Evolutionary conservation across 2,797 vertebrate genomes (phyloP), one percentile per base, ranked within the genome.

Genomic region (Gymnothorax javanicus): DNA sequence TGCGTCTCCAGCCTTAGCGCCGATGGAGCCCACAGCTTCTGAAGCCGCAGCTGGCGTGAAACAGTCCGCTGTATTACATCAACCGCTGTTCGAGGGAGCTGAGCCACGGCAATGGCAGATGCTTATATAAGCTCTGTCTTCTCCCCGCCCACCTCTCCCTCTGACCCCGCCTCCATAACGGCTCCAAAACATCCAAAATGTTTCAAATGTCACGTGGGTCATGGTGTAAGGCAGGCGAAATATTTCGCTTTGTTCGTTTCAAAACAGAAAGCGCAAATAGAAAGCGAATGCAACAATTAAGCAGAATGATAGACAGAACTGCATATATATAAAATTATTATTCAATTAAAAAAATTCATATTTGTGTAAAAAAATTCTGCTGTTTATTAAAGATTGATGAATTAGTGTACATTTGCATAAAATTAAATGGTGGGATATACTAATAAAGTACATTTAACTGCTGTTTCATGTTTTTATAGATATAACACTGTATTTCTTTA

Each of bases 1-100:
- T 93, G 96, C 87, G 95, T 95, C 95, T 96, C 96, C 96, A 97
- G 96, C 90, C 94, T 96, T 95, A 85, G 92, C 91, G 95, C 95
- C 93, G 96, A 91, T 92, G 90, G 92, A 82, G 93, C 92, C 95
- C 94, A 92, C 95, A 94, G 96, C 96, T 95, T 86, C 85, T 67
- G 85, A 90, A 91, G 94, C 94, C 95, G 95, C 95, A 92, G 92
- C 90, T 89, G 91, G 93, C 89, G 89, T 79, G 91, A 57, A 88
- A 82, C 77, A 60, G 57, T 20, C 5, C 27, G 88, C 89, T 91
- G 59, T 90, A 11, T 62, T 43, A 43, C 33, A 43, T 43, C 33
- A 17, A 88, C 90, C 7, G 88, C 87, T 87, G 90, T 87, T 92
- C 88, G 90, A 92, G 93, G 94, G 94, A 94, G 94, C 93, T 95